Evolutionary conservation across 23 tunicate genomes (phyloP).

Genomic region (Halocynthia roretzi): DNA sequence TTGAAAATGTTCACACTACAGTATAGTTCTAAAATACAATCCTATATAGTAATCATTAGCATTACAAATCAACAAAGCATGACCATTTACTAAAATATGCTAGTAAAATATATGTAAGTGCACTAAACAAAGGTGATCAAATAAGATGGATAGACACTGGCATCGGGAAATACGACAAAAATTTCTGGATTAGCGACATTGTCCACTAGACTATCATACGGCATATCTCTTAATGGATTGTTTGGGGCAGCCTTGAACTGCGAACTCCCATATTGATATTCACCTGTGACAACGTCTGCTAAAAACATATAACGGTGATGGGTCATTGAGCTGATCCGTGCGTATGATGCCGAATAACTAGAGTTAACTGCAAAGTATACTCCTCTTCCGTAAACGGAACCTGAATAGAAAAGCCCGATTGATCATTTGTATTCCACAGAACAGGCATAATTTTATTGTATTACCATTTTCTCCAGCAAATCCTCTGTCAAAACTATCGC

Average conservation of each 20-base stretch:
- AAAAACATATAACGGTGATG: slow-evolving; percentile 22
- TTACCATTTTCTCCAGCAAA: slow-evolving; percentile 71
- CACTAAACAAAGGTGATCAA: slow-evolving; percentile 21
- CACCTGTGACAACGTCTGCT: slow-evolving; percentile 65
- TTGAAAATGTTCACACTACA: no score
- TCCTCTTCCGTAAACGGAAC: slow-evolving; percentile 49
- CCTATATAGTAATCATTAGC: no score
- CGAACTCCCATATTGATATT: slow-evolving; percentile 31
- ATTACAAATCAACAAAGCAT: no score
- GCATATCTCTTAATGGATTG: neutral
- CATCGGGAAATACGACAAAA: slow-evolving; percentile 58
- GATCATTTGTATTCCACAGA: neutral
- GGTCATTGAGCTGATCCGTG: neutral
- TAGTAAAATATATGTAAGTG: neutral
- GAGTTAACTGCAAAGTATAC: slow-evolving; percentile 54
- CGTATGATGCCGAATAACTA: slow-evolving; percentile 28
- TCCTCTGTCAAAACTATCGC: slow-evolving; percentile 38
- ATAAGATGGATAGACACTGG: slow-evolving; percentile 53
- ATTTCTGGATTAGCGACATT: slow-evolving; percentile 23
- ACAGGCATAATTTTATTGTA: neutral
- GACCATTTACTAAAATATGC: no score
- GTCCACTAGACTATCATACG: slow-evolving; percentile 51
- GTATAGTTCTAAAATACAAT: no score
- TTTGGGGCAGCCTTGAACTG: slow-evolving; percentile 29
- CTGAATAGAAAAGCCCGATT: slow-evolving; percentile 15